These are phyloP conservation scores for Ochropleura plecta DNA, from an alignment of 2,888 invertebrate genomes.

Conservation along the genomic window DNA sequence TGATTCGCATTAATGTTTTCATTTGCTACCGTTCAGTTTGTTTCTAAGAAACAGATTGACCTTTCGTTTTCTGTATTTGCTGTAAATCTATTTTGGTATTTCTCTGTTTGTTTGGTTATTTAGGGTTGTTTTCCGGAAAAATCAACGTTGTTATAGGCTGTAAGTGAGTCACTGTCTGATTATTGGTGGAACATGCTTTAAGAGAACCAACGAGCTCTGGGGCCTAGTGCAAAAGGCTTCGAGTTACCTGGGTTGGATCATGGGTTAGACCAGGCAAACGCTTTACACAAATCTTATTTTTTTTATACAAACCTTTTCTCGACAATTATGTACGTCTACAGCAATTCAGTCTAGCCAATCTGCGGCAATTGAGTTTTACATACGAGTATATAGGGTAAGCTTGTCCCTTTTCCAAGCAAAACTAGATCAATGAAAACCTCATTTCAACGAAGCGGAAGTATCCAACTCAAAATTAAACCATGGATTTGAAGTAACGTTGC, in stretches of 20 bases:
- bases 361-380: neutral
- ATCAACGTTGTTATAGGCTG: neutral
- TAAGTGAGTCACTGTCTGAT: neutral
- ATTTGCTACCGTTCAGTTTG: conserved; percentile 12
- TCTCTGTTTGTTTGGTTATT: neutral
- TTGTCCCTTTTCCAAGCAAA: neutral
- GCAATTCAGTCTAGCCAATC: neutral
- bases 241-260: neutral
- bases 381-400: neutral
- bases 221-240: neutral
- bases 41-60: conserved; percentile 33
- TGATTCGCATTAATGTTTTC: conserved; percentile 28
- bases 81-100: conserved; percentile 5
- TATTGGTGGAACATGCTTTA: neutral
- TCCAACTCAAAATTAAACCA: neutral
- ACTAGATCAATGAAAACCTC: neutral
- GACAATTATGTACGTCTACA: neutral
- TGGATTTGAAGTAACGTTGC: conserved; percentile 22
- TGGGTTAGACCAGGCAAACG: neutral
- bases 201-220: neutral
- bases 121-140: neutral
- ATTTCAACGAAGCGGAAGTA: neutral
- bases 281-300: neutral
- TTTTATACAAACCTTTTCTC: neutral
- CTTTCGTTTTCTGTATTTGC: conserved; percentile 21